These are phyloP conservation scores for Pygocentrus nattereri DNA, from an alignment of 2,797 vertebrate species.

Conservation along the genomic window DNA sequence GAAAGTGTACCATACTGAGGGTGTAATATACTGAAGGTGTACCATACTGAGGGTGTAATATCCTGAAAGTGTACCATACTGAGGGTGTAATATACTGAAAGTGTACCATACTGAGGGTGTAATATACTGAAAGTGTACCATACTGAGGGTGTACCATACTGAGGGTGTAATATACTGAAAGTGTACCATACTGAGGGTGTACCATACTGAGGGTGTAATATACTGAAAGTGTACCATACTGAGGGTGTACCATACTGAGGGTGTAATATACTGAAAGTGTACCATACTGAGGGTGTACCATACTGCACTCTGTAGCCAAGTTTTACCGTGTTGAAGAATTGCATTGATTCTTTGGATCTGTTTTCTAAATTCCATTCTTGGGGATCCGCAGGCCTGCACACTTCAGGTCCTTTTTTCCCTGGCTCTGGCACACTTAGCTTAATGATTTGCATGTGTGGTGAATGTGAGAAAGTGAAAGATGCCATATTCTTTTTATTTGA, in stretches of 20 bases:
- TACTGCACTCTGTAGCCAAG: too few relatives aligned
- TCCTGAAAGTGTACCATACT: not conserved
- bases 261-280: not conserved
- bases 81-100: too few relatives aligned
- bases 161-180: not conserved
- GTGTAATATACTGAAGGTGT: too few relatives aligned
- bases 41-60: too few relatives aligned
- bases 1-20: not conserved
- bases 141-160: not conserved
- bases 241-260: not conserved
- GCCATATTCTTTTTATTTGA: not conserved
- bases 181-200: not conserved
- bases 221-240: not conserved
- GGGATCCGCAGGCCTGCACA: not conserved
- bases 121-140: not conserved
- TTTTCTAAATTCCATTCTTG: too few relatives aligned
- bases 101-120: not conserved
- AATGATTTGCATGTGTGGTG: slow-evolving; percentile 6
- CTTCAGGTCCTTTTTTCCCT: not conserved
- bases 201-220: too few relatives aligned
- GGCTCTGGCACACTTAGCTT: not conserved
- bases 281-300: too few relatives aligned
- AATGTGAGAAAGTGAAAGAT: not conserved
- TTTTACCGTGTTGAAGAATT: too few relatives aligned
- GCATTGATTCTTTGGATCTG: too few relatives aligned